Evolutionary conservation across 2,888 invertebrate species (phyloP).

Genomic region (Axea sp.): DNA sequence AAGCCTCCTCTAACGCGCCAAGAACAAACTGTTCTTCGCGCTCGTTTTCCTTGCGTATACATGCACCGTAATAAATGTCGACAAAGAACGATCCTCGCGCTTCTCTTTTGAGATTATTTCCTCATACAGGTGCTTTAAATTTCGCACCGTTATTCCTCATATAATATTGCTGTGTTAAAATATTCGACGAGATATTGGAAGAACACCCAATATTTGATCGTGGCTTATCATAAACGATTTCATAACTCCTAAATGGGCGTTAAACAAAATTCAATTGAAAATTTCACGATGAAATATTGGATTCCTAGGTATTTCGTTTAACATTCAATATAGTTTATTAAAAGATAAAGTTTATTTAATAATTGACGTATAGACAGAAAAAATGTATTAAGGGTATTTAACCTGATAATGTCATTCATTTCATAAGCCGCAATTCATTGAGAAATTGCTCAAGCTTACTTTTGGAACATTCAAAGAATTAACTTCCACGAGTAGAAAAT

Average conservation of each 20-base stretch:
- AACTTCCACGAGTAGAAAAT: no score
- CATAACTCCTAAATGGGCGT: slow-evolving; percentile 26
- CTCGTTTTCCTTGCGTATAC: slow-evolving; percentile 36
- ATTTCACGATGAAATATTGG: slow-evolving; percentile 13
- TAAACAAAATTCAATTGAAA: slow-evolving; percentile 39
- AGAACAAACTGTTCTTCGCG: slow-evolving; percentile 49
- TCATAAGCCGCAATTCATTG: no score
- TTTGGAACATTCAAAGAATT: no score
- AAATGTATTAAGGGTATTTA: no score
- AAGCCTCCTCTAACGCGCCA: slow-evolving; percentile 50
- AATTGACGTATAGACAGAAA: no score
- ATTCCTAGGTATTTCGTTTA: slow-evolving; percentile 10
- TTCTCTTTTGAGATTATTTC: slow-evolving; percentile 49
- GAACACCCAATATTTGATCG: slow-evolving; percentile 48
- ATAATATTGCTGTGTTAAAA: slow-evolving; percentile 30
- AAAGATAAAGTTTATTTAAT: no score
- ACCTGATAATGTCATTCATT: no score
- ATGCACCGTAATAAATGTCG: slow-evolving; percentile 55
- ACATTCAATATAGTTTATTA: no score
- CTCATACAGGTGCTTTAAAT: slow-evolving; percentile 54
- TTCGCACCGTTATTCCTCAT: slow-evolving; percentile 52
- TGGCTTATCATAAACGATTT: slow-evolving; percentile 48
- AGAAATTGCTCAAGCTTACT: no score
- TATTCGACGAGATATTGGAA: slow-evolving; percentile 27
- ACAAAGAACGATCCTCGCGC: slow-evolving; percentile 45